phyloP scores from a whole-genome alignment of 2,888 invertebrate species.

The Aphrophora alni region DNA sequence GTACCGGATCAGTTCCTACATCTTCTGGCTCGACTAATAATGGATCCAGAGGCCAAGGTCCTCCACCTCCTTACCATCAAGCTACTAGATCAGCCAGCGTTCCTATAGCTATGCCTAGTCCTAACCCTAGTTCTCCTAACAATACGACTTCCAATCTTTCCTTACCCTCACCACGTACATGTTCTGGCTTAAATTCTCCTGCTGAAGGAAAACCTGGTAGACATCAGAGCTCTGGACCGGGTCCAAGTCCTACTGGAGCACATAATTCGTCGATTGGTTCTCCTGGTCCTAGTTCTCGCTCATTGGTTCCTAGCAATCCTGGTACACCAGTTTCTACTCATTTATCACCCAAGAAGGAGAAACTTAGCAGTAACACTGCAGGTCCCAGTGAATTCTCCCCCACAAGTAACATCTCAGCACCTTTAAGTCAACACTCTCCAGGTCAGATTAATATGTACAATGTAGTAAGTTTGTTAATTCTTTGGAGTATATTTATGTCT shows the following conservation, averaged over 20 bases:
- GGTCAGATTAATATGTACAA: slow-evolving; percentile 56
- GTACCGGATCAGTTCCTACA: slow-evolving; percentile 52
- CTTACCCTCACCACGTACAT: slow-evolving; percentile 74
- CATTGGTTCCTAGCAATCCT: slow-evolving; percentile 71
- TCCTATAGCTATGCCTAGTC: slow-evolving; percentile 75
- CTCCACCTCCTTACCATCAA: slow-evolving; percentile 80
- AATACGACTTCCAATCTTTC: slow-evolving; percentile 74
- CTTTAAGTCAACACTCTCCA: slow-evolving; percentile 58
- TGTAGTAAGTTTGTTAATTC: too few species aligned
- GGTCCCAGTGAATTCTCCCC: slow-evolving; percentile 53
- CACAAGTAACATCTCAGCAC: slow-evolving; percentile 51
- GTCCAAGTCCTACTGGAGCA: slow-evolving; percentile 62
- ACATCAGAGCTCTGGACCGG: slow-evolving; percentile 54
- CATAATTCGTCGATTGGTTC: slow-evolving; percentile 61
- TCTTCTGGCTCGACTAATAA: slow-evolving; percentile 38
- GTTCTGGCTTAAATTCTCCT: slow-evolving; percentile 73
- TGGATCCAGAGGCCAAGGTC: slow-evolving; percentile 65
- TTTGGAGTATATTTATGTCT: too few species aligned
- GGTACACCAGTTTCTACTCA: slow-evolving; percentile 73
- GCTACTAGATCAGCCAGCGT: slow-evolving; percentile 76
- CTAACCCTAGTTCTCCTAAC: slow-evolving; percentile 73
- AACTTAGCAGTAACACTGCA: slow-evolving; percentile 56
- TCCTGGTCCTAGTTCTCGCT: slow-evolving; percentile 55
- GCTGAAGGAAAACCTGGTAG: slow-evolving; percentile 58
- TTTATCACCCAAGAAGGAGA: slow-evolving; percentile 64